Evolutionary conservation across 2,113 vertebrate genomes (phyloP), one percentile per base, ranked within the genome.

Genomic region (Motacilla alba): DNA sequence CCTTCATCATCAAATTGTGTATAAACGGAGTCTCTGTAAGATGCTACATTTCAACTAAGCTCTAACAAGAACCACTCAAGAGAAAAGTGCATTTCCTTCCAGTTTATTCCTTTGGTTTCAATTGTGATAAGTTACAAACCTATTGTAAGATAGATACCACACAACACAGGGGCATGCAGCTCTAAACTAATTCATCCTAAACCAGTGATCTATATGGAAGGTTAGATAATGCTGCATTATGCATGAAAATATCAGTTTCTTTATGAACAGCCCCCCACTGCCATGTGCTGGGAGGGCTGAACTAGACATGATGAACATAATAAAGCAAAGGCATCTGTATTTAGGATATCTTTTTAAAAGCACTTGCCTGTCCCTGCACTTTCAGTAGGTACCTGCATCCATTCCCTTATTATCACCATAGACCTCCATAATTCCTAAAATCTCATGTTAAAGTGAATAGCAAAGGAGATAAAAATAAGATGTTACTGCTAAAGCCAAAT

Each of bases 1-100:
- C 87, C 94, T 97, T 96, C 92, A 95, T 95, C 96, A 96, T 90
- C 92, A 95, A 95, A 96, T 92, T 94, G 93, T 58, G 60, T 96
- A 90, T 89, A 96, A 94, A 96, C 0, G 5, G 49, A 94, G 82
- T 13, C 76, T 87, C 90, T 83, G 72, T 92, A 90, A 93, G 90
- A 95, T 50, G 83, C 90, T 78, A 94, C 94, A 64, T 93, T 97
- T 94, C 90, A 90, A 72, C 85, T 89, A 80, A 83, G 76, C 85
- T 75, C 88, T 95, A 96, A 96, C 88, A 90, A 96, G 92, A 96
- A 46, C 66, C 76, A 89, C 93, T 93, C 90, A 89, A 67, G 83
- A 92, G 90, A 89, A 91, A 96, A 96, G 76, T 84, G 83, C 83
- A 73, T 90, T 93, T 92, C 83, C 76, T 93, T 73, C 88, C 84